phyloP scores from a whole-genome alignment of 1,140 invertebrate species.

The Parasteatoda tepidariorum region DNA sequence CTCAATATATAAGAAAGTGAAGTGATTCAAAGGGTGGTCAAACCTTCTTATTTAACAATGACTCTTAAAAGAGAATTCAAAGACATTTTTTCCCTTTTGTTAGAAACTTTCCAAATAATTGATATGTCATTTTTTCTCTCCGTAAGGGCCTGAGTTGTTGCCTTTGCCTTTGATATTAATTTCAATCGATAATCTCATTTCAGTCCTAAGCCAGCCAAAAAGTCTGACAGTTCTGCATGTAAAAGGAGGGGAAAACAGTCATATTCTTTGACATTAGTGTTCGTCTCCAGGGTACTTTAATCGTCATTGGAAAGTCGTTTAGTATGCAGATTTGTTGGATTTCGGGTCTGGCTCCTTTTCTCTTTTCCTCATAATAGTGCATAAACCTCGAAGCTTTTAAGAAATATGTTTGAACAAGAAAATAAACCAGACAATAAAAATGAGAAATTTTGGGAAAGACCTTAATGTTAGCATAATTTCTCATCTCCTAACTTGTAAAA shows the following conservation, averaged over 20 bases:
- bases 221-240: background rate
- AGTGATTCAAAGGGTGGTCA: no score
- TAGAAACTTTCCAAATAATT: no score
- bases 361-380: background rate
- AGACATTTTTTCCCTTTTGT: no score
- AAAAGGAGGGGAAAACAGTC: background rate
- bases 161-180: background rate
- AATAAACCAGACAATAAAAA: conserved; percentile 23
- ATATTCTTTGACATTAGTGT: conserved; percentile 26
- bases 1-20: no score
- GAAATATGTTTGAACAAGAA: conserved; percentile 18
- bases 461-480: conserved; percentile 33
- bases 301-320: conserved; percentile 36
- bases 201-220: background rate
- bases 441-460: background rate
- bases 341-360: background rate
- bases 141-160: no score
- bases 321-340: conserved; percentile 36
- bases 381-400: conserved; percentile 9
- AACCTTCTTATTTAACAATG: no score
- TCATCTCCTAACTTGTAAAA: background rate
- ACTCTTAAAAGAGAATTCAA: no score
- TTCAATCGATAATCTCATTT: background rate
- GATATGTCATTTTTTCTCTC: no score
- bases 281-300: conserved; percentile 19